Base-by-base conservation (phyloP, 2,797 vertebrate genomes). In the Varecia variegata region DNA sequence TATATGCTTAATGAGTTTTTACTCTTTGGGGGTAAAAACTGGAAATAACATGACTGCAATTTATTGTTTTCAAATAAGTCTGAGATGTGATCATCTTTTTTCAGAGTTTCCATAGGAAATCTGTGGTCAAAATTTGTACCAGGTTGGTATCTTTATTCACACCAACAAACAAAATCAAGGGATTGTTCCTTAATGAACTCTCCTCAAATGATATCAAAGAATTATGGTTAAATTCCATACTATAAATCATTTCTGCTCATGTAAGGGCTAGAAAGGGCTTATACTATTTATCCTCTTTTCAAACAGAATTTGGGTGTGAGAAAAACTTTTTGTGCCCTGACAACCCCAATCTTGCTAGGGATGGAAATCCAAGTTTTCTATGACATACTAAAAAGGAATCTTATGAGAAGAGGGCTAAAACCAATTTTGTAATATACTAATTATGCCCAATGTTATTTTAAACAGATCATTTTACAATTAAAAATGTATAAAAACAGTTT, bases 81-180 rank as follows among this genome's bases (percentile, higher is more conserved):
- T 76, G 52, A 82, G 8, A 82, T 62, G 14, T 56, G 27, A 60
- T 56, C n/a, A 86, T 56, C 32, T 45, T 90, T 94, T 25, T 65
- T 38, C 38, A 45, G 67, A 52, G 13, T 90, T 90, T 8, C n/a
- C 71, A 1, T 54, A 74, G 47, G 15, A 97, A 93, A 67, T 56
- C 4, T 71, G 77, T 94, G 60, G 47, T 8, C 52, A 43, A 62
- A 47, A 73, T 56, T 71, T 92, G 38, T 25, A 56, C 21, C 32
- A 73, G 45, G 6, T 85, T 76, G n/a, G n/a, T 82, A 65, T 91
- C 86, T 93, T 68, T 94, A 27, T 71, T 79, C 65, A 67, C 62
- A 87, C 38, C 93, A 91, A 65, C 45, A 95, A 92, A 81, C 9
- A 70, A 88, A 74, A 80, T 58, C 25, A 89, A 76, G 43, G 90